phyloP scores from a whole-genome alignment of 2,797 vertebrate genomes.

The Valencia hispanica region DNA sequence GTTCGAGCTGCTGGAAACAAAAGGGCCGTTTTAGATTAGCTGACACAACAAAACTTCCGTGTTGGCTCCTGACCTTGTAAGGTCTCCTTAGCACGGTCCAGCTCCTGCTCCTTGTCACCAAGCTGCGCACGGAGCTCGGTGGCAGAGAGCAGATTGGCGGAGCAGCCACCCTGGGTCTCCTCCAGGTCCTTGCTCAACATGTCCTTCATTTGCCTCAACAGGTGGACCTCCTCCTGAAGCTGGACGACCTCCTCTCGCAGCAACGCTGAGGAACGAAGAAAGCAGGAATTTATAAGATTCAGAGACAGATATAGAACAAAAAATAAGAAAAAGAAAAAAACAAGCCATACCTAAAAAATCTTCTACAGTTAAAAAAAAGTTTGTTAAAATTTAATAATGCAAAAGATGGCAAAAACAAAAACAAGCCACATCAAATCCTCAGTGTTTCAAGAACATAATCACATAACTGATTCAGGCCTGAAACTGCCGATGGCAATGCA shows the following conservation, averaged over 20 bases:
- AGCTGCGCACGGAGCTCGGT: conserved; percentile 95
- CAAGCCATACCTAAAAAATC: neutral
- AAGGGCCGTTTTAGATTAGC: conserved; percentile 1
- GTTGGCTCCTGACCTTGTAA: conserved; percentile 86
- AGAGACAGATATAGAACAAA: neutral
- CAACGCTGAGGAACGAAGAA: conserved; percentile 45
- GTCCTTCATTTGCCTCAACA: conserved; percentile 97
- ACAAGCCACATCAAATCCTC: conserved; percentile 15
- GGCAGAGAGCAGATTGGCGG: conserved; percentile 89
- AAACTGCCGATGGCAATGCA: neutral
- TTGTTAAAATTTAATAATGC: conserved; percentile 7
- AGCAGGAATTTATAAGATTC: conserved; percentile 28
- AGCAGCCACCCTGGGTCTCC: conserved; percentile 89
- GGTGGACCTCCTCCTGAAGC: conserved; percentile 95
- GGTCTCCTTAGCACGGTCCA: conserved; percentile 94
- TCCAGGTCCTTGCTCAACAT: conserved; percentile 95
- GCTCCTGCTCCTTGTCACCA: conserved; percentile 94
- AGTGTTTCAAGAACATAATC: conserved; percentile 28
- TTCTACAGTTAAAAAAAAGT: neutral
- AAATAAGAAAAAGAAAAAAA: too few relatives aligned
- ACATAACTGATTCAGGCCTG: conserved; percentile 37
- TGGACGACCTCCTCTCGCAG: conserved; percentile 93
- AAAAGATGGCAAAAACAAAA: conserved; percentile 17
- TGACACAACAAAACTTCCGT: neutral
- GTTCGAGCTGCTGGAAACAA: conserved; percentile 24